Evolutionary conservation across 2,797 vertebrate genomes (phyloP).

Genomic region (Parotocinclus haroldoi): DNA sequence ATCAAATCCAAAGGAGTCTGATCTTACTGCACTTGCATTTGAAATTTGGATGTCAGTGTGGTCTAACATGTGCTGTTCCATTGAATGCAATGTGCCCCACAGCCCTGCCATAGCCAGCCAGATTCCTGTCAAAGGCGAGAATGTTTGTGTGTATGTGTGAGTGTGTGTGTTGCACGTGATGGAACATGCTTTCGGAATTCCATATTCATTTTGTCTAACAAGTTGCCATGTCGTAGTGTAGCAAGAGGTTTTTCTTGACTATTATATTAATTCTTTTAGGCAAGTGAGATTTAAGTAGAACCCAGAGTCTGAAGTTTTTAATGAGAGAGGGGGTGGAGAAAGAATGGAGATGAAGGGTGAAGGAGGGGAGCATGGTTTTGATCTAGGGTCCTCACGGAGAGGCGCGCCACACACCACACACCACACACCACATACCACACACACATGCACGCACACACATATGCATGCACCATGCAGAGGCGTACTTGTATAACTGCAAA

Average conservation of each 20-base stretch:
- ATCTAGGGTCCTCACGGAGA: slow-evolving; percentile 78
- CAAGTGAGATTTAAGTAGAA: slow-evolving; percentile 85
- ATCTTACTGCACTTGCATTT: slow-evolving; percentile 32
- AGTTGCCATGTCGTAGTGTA: slow-evolving; percentile 65
- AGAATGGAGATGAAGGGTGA: slow-evolving; percentile 56
- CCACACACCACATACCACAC: slow-evolving; percentile 26
- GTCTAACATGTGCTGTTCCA: slow-evolving; percentile 12
- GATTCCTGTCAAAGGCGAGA: slow-evolving; percentile 1
- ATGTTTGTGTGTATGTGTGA: too few relatives aligned
- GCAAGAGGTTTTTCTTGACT: slow-evolving; percentile 73
- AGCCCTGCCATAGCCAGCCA: slow-evolving; percentile 13
- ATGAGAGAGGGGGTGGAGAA: slow-evolving; percentile 80
- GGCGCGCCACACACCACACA: slow-evolving; percentile 41
- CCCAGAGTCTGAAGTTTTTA: slow-evolving; percentile 78
- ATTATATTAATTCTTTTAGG: slow-evolving; percentile 82
- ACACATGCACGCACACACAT: slow-evolving; percentile 24
- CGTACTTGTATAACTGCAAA: slow-evolving; percentile 26
- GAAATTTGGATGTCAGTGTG: slow-evolving; percentile 15
- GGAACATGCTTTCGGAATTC: slow-evolving; percentile 62
- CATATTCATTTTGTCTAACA: slow-evolving; percentile 72
- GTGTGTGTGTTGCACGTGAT: slow-evolving; percentile 45
- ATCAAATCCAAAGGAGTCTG: background rate
- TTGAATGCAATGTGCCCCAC: slow-evolving; percentile 16
- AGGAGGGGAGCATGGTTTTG: slow-evolving; percentile 73
- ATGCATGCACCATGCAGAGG: slow-evolving; percentile 14